Percentiles rank a stretch among this genome's conserved stretches.
These are phyloP conservation scores for Diabrotica undecimpunctata DNA, from an alignment of 1,140 invertebrate species.

Conservation along the genomic window DNA sequence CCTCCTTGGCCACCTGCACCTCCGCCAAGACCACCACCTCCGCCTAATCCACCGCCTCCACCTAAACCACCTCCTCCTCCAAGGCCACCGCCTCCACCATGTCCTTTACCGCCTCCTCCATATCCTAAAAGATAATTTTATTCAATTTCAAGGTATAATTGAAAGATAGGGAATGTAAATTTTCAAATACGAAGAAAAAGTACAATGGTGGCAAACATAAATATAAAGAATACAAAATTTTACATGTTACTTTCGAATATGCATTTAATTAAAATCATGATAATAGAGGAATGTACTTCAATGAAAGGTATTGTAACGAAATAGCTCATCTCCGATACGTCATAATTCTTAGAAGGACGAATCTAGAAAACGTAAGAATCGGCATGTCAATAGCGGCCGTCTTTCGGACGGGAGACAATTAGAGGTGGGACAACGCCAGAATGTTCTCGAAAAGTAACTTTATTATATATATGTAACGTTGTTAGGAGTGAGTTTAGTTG, in stretches of 20 bases:
- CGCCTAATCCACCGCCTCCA: slow-evolving; percentile 1
- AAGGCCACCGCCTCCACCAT: neutral
- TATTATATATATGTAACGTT: too few species aligned
- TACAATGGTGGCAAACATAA: neutral
- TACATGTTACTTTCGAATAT: too few species aligned
- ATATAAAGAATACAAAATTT: too few species aligned
- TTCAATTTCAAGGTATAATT: neutral
- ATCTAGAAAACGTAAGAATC: too few species aligned
- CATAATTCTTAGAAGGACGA: too few species aligned
- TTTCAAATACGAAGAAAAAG: neutral
- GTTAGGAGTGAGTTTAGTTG: too few species aligned
- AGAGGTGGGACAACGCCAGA: too few species aligned
- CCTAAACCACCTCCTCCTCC: slow-evolving; percentile 2
- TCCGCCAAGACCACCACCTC: neutral
- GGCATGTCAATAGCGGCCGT: too few species aligned
- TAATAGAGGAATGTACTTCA: neutral
- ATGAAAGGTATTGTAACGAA: too few species aligned
- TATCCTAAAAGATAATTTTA: neutral
- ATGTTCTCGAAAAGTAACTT: too few species aligned
- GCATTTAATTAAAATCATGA: neutral
- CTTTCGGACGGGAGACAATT: too few species aligned
- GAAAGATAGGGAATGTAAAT: neutral
- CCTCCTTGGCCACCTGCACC: slow-evolving; percentile 1
- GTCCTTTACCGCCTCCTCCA: slow-evolving; percentile 1
- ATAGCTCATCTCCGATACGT: too few species aligned